phyloP scores from a whole-genome alignment of 2,113 vertebrate genomes.

The Anser brachyrhynchus region DNA sequence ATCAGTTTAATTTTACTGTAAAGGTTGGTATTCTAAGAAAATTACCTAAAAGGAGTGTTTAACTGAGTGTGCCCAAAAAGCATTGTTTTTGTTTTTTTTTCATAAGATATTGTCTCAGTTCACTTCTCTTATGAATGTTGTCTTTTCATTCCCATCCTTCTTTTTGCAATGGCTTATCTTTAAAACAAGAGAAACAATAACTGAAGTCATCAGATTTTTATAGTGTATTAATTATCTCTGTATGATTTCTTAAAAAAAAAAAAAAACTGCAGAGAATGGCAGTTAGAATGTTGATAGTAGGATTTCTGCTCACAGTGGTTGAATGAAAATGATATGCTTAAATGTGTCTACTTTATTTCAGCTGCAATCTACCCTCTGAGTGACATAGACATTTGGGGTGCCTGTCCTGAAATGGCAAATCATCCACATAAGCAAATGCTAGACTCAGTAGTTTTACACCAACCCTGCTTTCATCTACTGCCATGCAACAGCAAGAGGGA shows the following conservation, averaged over 20 bases:
- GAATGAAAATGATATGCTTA: background rate
- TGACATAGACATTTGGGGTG: background rate
- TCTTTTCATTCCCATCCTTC: slow-evolving; percentile 27
- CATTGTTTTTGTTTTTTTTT: background rate
- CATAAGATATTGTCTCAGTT: slow-evolving; percentile 26
- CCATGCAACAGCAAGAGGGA: background rate
- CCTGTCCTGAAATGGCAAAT: background rate
- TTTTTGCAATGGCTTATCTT: slow-evolving; percentile 27
- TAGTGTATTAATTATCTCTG: slow-evolving; percentile 14
- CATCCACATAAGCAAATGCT: background rate
- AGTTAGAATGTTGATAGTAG: background rate
- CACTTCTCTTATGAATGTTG: slow-evolving; percentile 34
- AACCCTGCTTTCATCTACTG: background rate
- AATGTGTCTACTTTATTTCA: background rate
- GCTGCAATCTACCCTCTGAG: background rate
- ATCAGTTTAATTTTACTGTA: slow-evolving; percentile 65
- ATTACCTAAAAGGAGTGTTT: slow-evolving; percentile 43
- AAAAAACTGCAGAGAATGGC: background rate
- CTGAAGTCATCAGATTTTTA: background rate
- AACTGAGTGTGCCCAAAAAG: slow-evolving; percentile 32
- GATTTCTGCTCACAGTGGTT: background rate
- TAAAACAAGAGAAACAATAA: slow-evolving; percentile 29
- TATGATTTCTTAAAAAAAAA: slow-evolving; percentile 29
- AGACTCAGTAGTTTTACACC: background rate
- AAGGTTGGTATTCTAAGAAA: slow-evolving; percentile 60